These are phyloP conservation scores for Panulirus ornatus DNA, from an alignment of 1,140 invertebrate genomes.

Conservation along the genomic window DNA sequence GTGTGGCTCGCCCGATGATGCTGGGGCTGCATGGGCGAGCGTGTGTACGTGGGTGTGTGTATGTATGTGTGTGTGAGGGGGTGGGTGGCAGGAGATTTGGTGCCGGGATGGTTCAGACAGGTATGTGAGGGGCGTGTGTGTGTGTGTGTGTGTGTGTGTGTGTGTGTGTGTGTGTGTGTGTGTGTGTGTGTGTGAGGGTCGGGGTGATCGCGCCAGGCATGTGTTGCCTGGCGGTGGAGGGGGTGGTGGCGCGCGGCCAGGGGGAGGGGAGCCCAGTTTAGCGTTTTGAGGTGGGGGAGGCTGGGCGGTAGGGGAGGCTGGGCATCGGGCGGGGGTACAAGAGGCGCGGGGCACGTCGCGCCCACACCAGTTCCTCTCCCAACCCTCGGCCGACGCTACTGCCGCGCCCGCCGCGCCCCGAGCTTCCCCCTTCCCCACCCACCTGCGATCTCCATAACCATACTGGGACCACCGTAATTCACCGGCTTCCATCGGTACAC, in stretches of 20 bases:
- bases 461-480: constrained; percentile 13
- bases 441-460: background rate
- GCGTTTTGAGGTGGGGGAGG: constrained; percentile 35
- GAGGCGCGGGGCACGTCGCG: constrained; percentile 33
- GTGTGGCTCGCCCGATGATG: too few relatives aligned
- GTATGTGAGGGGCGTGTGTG: background rate
- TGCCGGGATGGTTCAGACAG: background rate
- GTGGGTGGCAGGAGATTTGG: background rate
- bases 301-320: constrained; percentile 27
- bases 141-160: background rate
- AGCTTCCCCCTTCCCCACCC: background rate
- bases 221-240: constrained; percentile 7
- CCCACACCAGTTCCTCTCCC: constrained; percentile 7
- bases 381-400: constrained; percentile 19
- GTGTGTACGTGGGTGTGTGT: too few relatives aligned
- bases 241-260: constrained; percentile 53
- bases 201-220: background rate
- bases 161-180: background rate
- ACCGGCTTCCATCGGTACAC: background rate
- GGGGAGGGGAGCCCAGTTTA: constrained; percentile 28
- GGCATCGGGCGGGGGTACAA: constrained; percentile 47
- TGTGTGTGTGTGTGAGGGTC: background rate
- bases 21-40: too few relatives aligned
- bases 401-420: background rate
- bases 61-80: background rate